Base-by-base conservation (phyloP, 2,113 vertebrate species). In the Apodemus sylvaticus region DNA sequence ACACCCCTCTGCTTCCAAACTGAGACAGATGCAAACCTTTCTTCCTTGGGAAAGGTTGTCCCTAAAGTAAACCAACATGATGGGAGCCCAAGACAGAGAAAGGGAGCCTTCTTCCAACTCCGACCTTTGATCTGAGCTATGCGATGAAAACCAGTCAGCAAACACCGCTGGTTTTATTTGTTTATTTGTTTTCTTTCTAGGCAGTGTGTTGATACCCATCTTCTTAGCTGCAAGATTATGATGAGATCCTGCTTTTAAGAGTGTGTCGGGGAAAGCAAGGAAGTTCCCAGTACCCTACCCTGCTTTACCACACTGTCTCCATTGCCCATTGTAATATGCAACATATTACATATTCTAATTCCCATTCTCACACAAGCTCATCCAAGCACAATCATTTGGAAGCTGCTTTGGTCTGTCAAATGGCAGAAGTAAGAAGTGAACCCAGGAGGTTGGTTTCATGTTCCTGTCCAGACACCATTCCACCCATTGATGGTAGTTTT, bases 231-330 rank as follows among this genome's bases (percentile, higher is more conserved):
- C 36, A 68, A 86, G 11, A 13, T 62, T 36, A 45, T 66, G 55
- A 86, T 29, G 55, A 8, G 3, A 48, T 68, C 64, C 13, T 78
- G 51, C 29, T 71, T 24, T 48, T 48, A 20, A 42, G 36, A 51
- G 36, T 11, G 6, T 26, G 4, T 93, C 45, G 14, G 20, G 48
- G 10, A 51, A 66, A 12, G 22, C 11, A 31, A 29, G 20, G 39
- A n/a, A 45, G 1, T 3, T n/a, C 8, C 22, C 6, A 11, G 13
- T 12, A 0, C 29, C 51, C 19, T 45, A 29, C 24, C 5, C 24
- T 42, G 24, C 58, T 62, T 83, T 62, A 7, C n/a, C 55, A 62
- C 7, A 9, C 24, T 14, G 5, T 62, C 7, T 4, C 58, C 58
- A 62, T 62, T 4, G 4, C n/a, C 26, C 7, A 1, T 2, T 9